These are phyloP conservation scores for Philereme transversata DNA, from an alignment of 2,888 invertebrate species.

Conservation along the genomic window DNA sequence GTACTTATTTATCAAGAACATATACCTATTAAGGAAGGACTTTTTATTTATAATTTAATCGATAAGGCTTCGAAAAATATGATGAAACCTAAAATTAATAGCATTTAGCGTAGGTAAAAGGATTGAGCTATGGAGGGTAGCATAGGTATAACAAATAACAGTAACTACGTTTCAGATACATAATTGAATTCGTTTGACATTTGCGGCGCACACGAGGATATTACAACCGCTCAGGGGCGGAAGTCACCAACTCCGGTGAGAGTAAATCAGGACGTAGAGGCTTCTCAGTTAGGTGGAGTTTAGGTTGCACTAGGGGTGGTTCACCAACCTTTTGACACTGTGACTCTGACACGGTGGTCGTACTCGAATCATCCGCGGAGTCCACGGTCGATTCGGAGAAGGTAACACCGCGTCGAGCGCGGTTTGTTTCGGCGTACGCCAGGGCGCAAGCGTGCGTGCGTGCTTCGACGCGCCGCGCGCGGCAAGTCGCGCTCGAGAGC, in stretches of 20 bases:
- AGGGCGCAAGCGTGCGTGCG: slow-evolving; percentile 71
- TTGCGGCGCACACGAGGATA: slow-evolving; percentile 66
- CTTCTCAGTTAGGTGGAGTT: slow-evolving; percentile 57
- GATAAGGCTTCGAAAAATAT: too few species aligned
- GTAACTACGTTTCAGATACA: slow-evolving; percentile 17
- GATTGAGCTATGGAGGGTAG: too few species aligned
- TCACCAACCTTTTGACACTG: slow-evolving; percentile 84
- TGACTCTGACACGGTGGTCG: slow-evolving; percentile 75
- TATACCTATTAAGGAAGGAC: too few species aligned
- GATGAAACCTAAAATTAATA: too few species aligned
- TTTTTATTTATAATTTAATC: too few species aligned
- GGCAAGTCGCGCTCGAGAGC: slow-evolving; percentile 76
- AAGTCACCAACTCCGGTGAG: slow-evolving; percentile 46
- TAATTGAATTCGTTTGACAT: slow-evolving; percentile 61
- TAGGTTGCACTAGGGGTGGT: slow-evolving; percentile 59
- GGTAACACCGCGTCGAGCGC: slow-evolving; percentile 79
- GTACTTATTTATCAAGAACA: too few species aligned
- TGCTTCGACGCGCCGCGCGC: slow-evolving; percentile 79
- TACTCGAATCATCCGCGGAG: slow-evolving; percentile 50
- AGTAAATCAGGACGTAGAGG: slow-evolving; percentile 48
- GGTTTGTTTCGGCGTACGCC: slow-evolving; percentile 75
- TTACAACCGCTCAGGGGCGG: slow-evolving; percentile 49
- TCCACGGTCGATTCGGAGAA: slow-evolving; percentile 79
- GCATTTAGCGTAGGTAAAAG: neutral
- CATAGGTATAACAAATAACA: slow-evolving; percentile 1